Evolutionary conservation across 1,140 invertebrate genomes (phyloP).

Genomic region (Bombus haemorrhoidalis): DNA sequence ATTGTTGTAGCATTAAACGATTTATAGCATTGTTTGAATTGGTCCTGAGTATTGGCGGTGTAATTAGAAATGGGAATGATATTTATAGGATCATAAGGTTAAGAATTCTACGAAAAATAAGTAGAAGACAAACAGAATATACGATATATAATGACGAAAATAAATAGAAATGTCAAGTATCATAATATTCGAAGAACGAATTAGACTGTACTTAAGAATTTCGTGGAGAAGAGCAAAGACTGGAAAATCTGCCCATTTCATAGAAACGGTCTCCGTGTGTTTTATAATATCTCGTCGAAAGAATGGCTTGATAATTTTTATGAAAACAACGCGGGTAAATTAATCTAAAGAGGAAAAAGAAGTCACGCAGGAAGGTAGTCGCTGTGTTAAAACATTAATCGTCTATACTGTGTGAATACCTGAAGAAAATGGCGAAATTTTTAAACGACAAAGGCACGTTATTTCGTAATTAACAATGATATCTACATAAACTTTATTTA

Average conservation of each 20-base stretch:
- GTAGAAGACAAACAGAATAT: too few relatives aligned
- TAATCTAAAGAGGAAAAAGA: neutral
- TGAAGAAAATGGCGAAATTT: neutral
- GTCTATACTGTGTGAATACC: neutral
- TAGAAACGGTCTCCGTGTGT: neutral
- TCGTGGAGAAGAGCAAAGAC: neutral
- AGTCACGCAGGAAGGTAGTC: neutral
- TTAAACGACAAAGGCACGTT: neutral
- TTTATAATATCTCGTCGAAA: neutral
- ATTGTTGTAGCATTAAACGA: too few relatives aligned
- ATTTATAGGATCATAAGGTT: too few relatives aligned
- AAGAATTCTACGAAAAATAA: too few relatives aligned
- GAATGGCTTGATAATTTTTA: conserved; percentile 1
- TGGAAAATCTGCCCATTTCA: neutral
- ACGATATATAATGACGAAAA: too few relatives aligned
- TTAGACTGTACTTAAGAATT: too few relatives aligned
- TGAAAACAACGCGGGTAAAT: neutral
- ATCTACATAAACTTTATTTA: neutral
- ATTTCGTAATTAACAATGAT: neutral
- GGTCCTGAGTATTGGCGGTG: too few relatives aligned
- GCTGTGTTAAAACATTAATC: conserved; percentile 13
- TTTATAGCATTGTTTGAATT: too few relatives aligned
- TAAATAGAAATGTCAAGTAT: too few relatives aligned
- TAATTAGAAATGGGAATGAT: too few relatives aligned
- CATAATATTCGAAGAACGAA: too few relatives aligned